Evolutionary conservation across 1,140 invertebrate species (phyloP).

Genomic region (Camponotus pennsylvanicus): DNA sequence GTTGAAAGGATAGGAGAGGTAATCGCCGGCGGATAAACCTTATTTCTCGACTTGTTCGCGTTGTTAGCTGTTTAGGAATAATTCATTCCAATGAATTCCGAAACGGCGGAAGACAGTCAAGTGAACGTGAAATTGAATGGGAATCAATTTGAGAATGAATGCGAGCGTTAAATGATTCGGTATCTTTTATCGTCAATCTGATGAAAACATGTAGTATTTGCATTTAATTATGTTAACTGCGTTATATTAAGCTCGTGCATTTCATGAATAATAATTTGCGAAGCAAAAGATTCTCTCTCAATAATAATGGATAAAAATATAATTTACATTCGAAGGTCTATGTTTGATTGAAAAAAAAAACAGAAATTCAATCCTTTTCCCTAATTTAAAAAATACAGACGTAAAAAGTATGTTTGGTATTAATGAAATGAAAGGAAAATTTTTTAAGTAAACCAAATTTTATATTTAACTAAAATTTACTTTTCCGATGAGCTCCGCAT

Average conservation of each 20-base stretch:
- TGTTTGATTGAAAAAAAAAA: neutral
- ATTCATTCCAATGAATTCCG: slow-evolving; percentile 28
- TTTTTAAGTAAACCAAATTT: neutral
- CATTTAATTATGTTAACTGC: neutral
- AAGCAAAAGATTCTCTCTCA: neutral
- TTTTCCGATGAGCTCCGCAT: neutral
- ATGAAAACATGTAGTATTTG: neutral
- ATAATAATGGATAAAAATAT: neutral
- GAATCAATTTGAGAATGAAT: neutral
- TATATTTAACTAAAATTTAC: neutral
- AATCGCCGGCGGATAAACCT: slow-evolving; percentile 27
- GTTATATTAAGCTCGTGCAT: neutral
- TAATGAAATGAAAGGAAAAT: neutral
- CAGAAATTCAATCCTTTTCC: neutral
- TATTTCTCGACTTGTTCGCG: slow-evolving; percentile 30
- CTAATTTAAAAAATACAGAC: neutral
- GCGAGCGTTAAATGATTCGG: neutral
- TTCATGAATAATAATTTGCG: neutral
- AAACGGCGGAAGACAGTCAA: slow-evolving; percentile 15
- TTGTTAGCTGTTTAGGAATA: slow-evolving; percentile 2
- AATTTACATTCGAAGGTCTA: neutral
- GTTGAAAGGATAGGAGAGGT: slow-evolving; percentile 26
- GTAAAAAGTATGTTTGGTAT: neutral
- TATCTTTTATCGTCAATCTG: neutral
- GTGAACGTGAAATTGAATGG: slow-evolving; percentile 15